Conservation (phyloP, 2,113 vertebrate genomes). For the Felis catus region F.catus_Fca126_mat1.0 CM031412.1:146872001-146872500, state of each 20-base stretch:
- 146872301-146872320: not conserved
- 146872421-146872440: not conserved
- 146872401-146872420: not conserved
- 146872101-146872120: not conserved
- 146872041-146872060: not conserved
- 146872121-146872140: not conserved
- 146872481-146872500: not conserved
- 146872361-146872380: not conserved
- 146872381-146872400: not conserved
- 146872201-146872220: not conserved
- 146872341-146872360: not conserved
- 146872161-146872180: not conserved
- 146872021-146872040: conserved; percentile 13
- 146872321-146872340: not conserved
- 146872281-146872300: not conserved
- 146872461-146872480: not conserved
- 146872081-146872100: not conserved
- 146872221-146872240: not conserved
- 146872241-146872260: too few species aligned
- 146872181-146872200: not conserved
- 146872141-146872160: not conserved
- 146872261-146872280: not conserved
- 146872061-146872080: not conserved
- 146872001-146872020: conserved; percentile 10
- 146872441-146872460: not conserved